phyloP scores from a whole-genome alignment of 1,140 invertebrate genomes.

The Nasonia vitripennis region DNA sequence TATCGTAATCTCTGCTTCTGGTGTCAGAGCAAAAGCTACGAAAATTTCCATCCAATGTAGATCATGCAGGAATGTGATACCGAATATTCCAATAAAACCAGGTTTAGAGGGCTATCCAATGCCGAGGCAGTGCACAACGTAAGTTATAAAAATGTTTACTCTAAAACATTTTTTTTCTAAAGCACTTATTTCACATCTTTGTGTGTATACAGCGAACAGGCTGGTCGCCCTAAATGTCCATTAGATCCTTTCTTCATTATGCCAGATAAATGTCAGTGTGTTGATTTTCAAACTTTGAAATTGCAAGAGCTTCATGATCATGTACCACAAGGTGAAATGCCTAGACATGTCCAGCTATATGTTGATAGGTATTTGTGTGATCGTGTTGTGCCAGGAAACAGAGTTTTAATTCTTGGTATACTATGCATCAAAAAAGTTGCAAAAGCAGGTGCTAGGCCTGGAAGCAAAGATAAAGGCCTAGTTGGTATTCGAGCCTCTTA shows the following conservation, averaged over 20 bases:
- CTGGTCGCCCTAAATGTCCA: conserved; percentile 93
- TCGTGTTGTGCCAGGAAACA: conserved; percentile 95
- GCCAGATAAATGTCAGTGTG: conserved; percentile 97
- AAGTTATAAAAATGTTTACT: conserved; percentile 69
- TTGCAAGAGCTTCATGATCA: conserved; percentile 97
- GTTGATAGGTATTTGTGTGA: conserved; percentile 97
- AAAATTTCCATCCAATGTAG: conserved; percentile 97
- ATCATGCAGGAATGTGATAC: conserved; percentile 92
- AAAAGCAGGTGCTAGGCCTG: conserved; percentile 77
- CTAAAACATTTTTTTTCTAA: neutral
- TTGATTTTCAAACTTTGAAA: conserved; percentile 95
- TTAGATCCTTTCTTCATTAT: conserved; percentile 98
- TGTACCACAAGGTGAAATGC: conserved; percentile 99
- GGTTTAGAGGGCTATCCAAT: conserved; percentile 98
- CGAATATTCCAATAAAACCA: conserved; percentile 93
- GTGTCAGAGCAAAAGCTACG: conserved; percentile 96
- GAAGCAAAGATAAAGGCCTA: conserved; percentile 88
- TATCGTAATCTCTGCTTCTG: conserved; percentile 95
- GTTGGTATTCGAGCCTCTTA: conserved; percentile 96
- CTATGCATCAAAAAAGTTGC: conserved; percentile 96
- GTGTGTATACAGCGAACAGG: conserved; percentile 84
- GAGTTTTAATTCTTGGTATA: conserved; percentile 95
- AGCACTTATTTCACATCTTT: conserved; percentile 49
- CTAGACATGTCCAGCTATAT: conserved; percentile 96
- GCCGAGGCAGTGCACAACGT: conserved; percentile 95